Base-by-base conservation (phyloP, 2,113 vertebrate genomes). In the Strigops habroptila region DNA sequence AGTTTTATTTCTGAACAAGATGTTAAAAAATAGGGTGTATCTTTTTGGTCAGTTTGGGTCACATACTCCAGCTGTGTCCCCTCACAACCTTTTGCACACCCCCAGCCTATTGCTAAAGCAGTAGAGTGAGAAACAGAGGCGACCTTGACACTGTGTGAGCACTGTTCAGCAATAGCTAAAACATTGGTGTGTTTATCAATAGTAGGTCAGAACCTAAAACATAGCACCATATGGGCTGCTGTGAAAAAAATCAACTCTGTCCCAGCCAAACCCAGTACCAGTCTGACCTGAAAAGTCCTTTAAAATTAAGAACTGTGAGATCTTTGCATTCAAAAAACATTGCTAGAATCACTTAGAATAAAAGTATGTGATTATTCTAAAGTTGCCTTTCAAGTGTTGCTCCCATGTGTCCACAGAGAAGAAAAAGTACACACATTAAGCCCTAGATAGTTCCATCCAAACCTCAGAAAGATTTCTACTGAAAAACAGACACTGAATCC, bases 161-260 rank as follows among this genome's bases (percentile, higher is more conserved):
- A 49, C 65, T 43, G 37, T 30, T 93, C 90, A 96, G 86, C 95
- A 95, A 62, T 2, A 96, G 57, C 48, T 85, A 43, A 43, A 91
- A 78, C 93, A 81, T 0, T 57, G 44, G 48, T 30, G 8, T 70
- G 75, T 64, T 94, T 63, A 59, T 83, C 83, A 80, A 49, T 80
- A 82, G 62, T 90, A 90, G 68, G 65, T 88, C 94, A 85, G 74
- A 75, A 27, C 12, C 55, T 82, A 44, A 81, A 91, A 62, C 77
- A 88, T 39, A 77, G 73, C 73, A 91, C 81, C 95, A 96, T 96
- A 93, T 93, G 94, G 65, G 33, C 85, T 75, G 37, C 79, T 60
- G 43, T 55, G 82, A 95, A 69, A 46, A 93, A 82, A 85, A 64
- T 85, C 71, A 93, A 91, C 91, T 88, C 92, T 43, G 31, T 51